Conservation (phyloP, 30 jellyfish, hydroid and myxozoan species). For the Catostylus mosaicus region DNA sequence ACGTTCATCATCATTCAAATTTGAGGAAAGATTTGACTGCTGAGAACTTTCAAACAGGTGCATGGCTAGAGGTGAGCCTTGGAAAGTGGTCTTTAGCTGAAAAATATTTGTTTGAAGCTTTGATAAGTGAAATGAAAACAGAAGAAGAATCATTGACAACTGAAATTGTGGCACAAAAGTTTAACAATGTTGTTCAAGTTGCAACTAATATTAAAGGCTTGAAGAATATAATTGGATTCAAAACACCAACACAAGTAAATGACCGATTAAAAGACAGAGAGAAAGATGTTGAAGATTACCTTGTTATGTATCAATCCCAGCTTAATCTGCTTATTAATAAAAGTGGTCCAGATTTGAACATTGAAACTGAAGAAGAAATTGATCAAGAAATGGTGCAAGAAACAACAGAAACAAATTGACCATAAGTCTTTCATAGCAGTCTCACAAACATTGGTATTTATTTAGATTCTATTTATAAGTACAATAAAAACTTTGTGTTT, state of each 20-base stretch:
- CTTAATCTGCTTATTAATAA: conserved; percentile 62
- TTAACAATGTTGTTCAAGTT: conserved; percentile 78
- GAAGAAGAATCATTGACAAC: conserved; percentile 91
- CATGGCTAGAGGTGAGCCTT: conserved; percentile 81
- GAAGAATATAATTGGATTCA: conserved; percentile 58
- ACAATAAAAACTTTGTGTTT: too few species aligned
- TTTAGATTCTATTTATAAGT: too few species aligned
- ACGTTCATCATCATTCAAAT: conserved; percentile 77
- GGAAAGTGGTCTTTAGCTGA: conserved; percentile 86
- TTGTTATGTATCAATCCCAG: conserved; percentile 83
- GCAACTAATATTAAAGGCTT: conserved; percentile 67
- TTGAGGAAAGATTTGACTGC: conserved; percentile 71
- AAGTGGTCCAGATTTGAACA: conserved; percentile 2
- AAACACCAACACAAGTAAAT: conserved; percentile 80
- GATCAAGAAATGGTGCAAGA: neutral
- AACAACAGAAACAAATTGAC: neutral
- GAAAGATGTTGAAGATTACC: conserved; percentile 83
- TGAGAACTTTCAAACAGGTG: conserved; percentile 69
- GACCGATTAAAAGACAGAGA: conserved; percentile 88
- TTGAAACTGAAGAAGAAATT: conserved; percentile 1
- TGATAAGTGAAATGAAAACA: conserved; percentile 87
- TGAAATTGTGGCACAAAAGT: conserved; percentile 78
- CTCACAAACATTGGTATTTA: too few species aligned
- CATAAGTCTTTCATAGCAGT: too few species aligned
- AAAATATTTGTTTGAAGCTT: conserved; percentile 86